A percentile compares a stretch with the other conserved stretches of the same genome.
phyloP scores from a whole-genome alignment of 2,113 vertebrate genomes.

The Lasiurus cinereus region DNA sequence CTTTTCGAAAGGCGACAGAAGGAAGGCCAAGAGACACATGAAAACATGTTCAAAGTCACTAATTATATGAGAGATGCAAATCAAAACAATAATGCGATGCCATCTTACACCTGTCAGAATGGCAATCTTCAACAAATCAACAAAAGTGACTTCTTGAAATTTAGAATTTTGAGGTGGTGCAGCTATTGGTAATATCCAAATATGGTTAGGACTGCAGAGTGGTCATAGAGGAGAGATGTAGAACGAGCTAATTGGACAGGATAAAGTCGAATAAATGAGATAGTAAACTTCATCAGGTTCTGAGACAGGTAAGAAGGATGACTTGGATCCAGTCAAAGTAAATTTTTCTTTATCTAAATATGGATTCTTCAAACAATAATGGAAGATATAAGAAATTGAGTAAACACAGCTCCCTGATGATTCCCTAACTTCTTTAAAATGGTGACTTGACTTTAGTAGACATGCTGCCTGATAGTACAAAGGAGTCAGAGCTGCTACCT shows the following conservation, averaged over 20 bases:
- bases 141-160: not conserved
- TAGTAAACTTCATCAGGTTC: not conserved
- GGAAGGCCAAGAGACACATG: no score
- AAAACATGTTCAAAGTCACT: no score
- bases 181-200: not conserved
- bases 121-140: no score
- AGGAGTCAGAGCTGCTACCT: not conserved
- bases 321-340: not conserved
- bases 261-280: not conserved
- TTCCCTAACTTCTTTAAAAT: not conserved
- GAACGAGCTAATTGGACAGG: not conserved
- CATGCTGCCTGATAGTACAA: not conserved
- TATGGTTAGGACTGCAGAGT: no score
- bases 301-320: not conserved
- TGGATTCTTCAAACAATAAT: not conserved
- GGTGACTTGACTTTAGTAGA: not conserved
- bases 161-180: not conserved
- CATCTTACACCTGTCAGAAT: no score
- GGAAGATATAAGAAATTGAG: not conserved
- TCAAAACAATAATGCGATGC: no score
- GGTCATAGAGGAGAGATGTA: not conserved
- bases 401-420: not conserved
- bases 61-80: no score
- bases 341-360: not conserved
- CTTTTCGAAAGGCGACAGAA: no score